Evolutionary conservation across 2,113 vertebrate species (phyloP).

Genomic region (Ciconia stormi): DNA sequence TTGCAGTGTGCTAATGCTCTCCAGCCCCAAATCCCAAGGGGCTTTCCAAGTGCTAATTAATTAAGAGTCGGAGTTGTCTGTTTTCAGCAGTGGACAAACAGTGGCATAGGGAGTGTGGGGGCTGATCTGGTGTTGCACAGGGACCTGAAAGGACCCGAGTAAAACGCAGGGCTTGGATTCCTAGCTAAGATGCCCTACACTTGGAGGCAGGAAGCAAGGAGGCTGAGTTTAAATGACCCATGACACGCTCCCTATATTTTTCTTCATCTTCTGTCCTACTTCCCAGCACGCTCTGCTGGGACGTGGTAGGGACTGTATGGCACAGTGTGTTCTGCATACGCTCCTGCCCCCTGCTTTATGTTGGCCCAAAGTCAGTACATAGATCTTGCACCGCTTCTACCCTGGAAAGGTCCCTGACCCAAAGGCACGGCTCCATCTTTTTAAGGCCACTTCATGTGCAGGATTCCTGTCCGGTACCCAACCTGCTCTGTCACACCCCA

Average conservation of each 20-base stretch:
- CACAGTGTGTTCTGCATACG: accelerated
- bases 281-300: neutral
- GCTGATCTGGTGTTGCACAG: neutral
- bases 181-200: neutral
- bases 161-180: neutral
- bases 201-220: neutral
- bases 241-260: neutral
- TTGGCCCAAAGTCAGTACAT: neutral
- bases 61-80: neutral
- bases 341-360: neutral
- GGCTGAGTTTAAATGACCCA: neutral
- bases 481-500: neutral
- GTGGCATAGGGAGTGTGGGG: neutral
- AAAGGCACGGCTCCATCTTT: neutral
- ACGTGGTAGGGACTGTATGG: neutral
- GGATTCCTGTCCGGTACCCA: neutral
- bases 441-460: neutral
- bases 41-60: neutral
- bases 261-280: neutral
- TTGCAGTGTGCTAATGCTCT: neutral
- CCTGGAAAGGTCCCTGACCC: neutral
- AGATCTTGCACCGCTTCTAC: too few relatives aligned
- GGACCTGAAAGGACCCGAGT: neutral
- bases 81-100: neutral
- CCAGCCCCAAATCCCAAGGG: neutral